A percentile compares a stretch with the other conserved stretches of the same genome.
Conservation (phyloP, 1,140 invertebrate species). For the Leptoteleia sp. region DNA sequence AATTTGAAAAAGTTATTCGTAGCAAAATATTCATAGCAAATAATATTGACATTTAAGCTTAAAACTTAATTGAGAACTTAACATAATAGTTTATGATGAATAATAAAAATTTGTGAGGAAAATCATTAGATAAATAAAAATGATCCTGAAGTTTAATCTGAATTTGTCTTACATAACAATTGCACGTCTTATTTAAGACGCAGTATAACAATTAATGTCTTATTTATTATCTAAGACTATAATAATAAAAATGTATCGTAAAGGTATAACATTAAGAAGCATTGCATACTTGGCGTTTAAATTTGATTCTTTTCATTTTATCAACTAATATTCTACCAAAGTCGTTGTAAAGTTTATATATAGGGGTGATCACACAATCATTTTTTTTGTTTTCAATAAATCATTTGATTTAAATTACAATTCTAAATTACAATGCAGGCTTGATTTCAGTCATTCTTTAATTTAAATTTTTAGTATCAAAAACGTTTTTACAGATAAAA, state of each 20-base stretch:
- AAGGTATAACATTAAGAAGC: slow-evolving; percentile 42
- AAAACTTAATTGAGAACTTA: background rate
- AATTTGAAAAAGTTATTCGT: background rate
- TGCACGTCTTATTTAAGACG: slow-evolving; percentile 16
- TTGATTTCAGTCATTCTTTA: slow-evolving; percentile 33
- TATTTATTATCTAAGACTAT: slow-evolving; percentile 28
- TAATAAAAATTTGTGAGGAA: background rate
- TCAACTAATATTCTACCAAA: too few species aligned
- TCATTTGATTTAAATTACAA: slow-evolving; percentile 9
- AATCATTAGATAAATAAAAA: slow-evolving; percentile 1
- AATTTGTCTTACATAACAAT: slow-evolving; percentile 16
- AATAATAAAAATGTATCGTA: slow-evolving; percentile 43
- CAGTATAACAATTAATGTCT: slow-evolving; percentile 31
- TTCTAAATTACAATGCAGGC: slow-evolving; percentile 13
- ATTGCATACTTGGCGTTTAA: slow-evolving; percentile 41
- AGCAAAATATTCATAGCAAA: background rate
- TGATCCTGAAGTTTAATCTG: slow-evolving; percentile 3
- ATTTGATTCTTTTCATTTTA: slow-evolving; percentile 22
- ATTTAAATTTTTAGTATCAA: slow-evolving; percentile 23
- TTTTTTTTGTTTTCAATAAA: too few species aligned
- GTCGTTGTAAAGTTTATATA: too few species aligned
- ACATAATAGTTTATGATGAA: background rate
- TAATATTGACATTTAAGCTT: background rate
- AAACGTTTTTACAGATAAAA: slow-evolving; percentile 23
- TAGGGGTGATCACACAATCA: too few species aligned